A percentile compares a stretch with the other conserved stretches of the same genome.
phyloP scores from a whole-genome alignment of 2,888 invertebrate species.

The Drosophila affinis region DNA sequence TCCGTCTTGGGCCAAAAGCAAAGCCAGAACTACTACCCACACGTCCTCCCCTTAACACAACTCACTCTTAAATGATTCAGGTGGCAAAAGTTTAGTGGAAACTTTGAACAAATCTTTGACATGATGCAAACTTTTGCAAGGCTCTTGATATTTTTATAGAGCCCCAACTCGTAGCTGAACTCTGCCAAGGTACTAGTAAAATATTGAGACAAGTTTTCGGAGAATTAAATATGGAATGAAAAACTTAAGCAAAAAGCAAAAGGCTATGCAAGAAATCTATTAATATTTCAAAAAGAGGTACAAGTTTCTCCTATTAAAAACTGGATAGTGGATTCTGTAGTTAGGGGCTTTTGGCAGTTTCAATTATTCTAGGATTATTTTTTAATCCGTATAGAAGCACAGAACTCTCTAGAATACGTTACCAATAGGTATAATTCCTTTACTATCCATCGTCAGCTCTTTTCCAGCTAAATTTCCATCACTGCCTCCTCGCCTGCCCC shows the following conservation, averaged over 20 bases:
- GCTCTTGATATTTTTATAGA: not conserved
- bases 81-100: conserved; percentile 24
- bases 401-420: not conserved
- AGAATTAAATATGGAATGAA: not conserved
- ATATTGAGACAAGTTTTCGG: not conserved
- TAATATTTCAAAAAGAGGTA: not conserved
- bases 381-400: not conserved
- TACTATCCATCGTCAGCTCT: conserved; percentile 10
- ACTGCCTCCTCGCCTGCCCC: not conserved
- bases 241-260: conserved; percentile 6
- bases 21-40: conserved; percentile 3
- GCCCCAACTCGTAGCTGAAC: not conserved
- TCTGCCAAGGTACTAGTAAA: not conserved
- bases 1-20: not conserved
- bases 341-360: not conserved
- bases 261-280: not conserved
- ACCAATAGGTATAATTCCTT: not conserved
- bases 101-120: conserved; percentile 35
- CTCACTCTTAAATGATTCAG: conserved; percentile 35
- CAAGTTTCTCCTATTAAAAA: not conserved
- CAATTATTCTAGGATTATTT: not conserved
- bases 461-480: conserved; percentile 27
- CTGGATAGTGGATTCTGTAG: not conserved
- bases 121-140: conserved; percentile 27
- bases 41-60: not conserved